phyloP scores from a whole-genome alignment of 2,888 invertebrate species.

The Pristionchus arcanus region DNA sequence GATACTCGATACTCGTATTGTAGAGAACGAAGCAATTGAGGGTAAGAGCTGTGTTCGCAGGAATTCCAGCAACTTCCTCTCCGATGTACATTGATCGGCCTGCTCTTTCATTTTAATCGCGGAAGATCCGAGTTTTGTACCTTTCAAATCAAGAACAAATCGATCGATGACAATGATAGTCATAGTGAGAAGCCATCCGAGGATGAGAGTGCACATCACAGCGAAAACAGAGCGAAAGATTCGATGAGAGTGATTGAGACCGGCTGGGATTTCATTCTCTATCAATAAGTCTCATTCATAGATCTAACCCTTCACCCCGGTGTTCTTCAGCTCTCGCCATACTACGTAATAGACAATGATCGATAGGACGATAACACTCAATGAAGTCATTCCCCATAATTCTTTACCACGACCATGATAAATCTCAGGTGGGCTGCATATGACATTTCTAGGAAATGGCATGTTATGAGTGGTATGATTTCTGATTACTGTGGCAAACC shows the following conservation, averaged over 20 bases:
- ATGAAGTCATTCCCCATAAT: neutral
- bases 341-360: neutral
- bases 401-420: neutral
- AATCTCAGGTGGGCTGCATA: constrained; percentile 13
- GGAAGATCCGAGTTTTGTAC: neutral
- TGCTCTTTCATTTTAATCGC: neutral
- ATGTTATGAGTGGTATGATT: neutral
- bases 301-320: neutral
- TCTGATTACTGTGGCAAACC: neutral
- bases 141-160: neutral
- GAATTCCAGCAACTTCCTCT: neutral
- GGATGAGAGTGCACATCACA: neutral
- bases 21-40: constrained; percentile 7
- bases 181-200: constrained; percentile 18
- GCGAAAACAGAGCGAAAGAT: neutral
- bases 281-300: no score
- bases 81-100: constrained; percentile 9
- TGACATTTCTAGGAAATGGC: constrained; percentile 4
- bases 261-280: neutral
- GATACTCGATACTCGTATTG: neutral
- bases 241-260: neutral
- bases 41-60: neutral
- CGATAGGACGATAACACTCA: neutral
- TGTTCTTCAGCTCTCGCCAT: neutral
- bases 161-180: neutral